These are phyloP conservation scores for Amiota mariae DNA, from an alignment of 2,888 invertebrate species.

Conservation along the genomic window DNA sequence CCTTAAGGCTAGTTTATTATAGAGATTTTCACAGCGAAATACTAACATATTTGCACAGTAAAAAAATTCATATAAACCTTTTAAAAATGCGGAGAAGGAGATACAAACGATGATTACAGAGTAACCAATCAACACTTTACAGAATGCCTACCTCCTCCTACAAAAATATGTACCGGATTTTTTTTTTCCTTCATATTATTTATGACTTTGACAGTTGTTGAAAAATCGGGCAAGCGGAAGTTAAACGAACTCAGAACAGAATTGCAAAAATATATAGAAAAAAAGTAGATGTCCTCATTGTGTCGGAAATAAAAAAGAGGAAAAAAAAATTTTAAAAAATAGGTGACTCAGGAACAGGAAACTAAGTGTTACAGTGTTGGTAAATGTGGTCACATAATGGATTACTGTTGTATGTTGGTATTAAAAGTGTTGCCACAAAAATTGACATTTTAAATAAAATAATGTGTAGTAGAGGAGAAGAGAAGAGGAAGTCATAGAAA, in stretches of 20 bases:
- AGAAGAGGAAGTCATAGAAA: too few species aligned
- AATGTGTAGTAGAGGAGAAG: background rate
- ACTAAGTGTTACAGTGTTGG: too few species aligned
- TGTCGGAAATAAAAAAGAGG: background rate
- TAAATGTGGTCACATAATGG: too few species aligned
- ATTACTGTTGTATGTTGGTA: too few species aligned
- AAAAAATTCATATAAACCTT: background rate
- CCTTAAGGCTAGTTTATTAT: conserved; percentile 17
- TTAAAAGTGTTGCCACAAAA: background rate
- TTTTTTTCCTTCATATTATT: conserved; percentile 40
- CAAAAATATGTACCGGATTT: too few species aligned
- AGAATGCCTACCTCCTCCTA: too few species aligned
- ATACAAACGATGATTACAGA: background rate
- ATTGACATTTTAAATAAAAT: background rate
- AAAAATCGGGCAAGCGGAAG: conserved; percentile 20
- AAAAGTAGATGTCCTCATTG: background rate
- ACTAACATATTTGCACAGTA: conserved; percentile 18
- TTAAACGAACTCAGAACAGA: conserved; percentile 35
- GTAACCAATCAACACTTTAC: background rate
- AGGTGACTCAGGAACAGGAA: too few species aligned
- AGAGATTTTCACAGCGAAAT: conserved; percentile 13
- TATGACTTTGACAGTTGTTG: conserved; percentile 55
- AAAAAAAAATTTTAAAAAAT: background rate
- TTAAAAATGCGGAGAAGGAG: background rate
- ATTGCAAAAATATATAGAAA: conserved; percentile 29